Evolutionary conservation across 1,140 invertebrate genomes (phyloP).

Genomic region (Bombyx mori): DNA sequence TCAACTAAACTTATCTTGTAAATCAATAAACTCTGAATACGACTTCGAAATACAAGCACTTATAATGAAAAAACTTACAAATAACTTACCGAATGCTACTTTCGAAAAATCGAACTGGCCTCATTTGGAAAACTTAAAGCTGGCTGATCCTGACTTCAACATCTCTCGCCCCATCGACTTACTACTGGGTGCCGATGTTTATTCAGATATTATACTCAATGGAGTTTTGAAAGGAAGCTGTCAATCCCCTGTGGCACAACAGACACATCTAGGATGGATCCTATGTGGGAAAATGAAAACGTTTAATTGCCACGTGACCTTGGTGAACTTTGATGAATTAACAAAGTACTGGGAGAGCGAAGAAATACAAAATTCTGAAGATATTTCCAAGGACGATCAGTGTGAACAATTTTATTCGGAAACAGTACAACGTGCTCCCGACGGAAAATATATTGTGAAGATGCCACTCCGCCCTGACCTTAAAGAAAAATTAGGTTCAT

Average conservation of each 20-base stretch:
- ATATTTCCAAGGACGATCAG: conserved; percentile 15
- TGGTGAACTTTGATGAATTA: conserved; percentile 16
- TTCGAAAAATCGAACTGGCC: conserved; percentile 17
- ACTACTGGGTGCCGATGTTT: conserved; percentile 21
- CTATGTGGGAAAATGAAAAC: conserved; percentile 12
- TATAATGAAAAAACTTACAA: conserved; percentile 20
- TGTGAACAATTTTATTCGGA: conserved; percentile 14
- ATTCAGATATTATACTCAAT: conserved; percentile 17
- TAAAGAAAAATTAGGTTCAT: conserved; percentile 12
- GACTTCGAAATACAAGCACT: conserved; percentile 14
- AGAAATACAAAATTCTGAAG: background rate
- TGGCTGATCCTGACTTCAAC: conserved; percentile 24
- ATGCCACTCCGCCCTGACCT: conserved; percentile 10
- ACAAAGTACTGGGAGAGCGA: background rate
- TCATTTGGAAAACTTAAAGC: conserved; percentile 10
- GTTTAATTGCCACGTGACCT: no score
- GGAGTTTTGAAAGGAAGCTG: conserved; percentile 15
- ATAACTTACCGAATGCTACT: conserved; percentile 16
- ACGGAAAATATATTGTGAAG: conserved; percentile 14
- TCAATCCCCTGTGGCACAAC: conserved; percentile 16
- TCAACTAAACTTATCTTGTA: conserved; percentile 10
- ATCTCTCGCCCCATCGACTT: conserved; percentile 16
- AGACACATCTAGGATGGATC: conserved; percentile 24
- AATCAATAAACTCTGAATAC: conserved; percentile 13
- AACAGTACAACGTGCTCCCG: conserved; percentile 10